These are phyloP conservation scores for Paralvinella palmiformis DNA, from an alignment of 1,140 invertebrate genomes.

Conservation along the genomic window DNA sequence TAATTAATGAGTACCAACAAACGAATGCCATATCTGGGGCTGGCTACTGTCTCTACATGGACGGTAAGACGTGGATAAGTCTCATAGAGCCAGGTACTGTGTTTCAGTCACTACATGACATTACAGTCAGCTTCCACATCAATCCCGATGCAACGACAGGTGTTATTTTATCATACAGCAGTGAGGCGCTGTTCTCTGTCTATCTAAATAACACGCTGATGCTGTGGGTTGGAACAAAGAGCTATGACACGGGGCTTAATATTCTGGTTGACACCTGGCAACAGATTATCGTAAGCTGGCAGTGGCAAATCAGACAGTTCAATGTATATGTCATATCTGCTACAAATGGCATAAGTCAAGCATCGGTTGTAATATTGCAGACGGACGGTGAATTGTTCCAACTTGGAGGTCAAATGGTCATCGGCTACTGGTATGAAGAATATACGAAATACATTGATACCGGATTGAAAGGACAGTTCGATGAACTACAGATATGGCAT, in stretches of 20 bases:
- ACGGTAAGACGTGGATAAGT: slow-evolving; percentile 1
- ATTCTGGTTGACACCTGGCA: neutral
- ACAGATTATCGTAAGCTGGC: neutral
- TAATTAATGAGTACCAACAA: too few relatives aligned
- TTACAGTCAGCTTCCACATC: neutral
- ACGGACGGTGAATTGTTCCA: slow-evolving; percentile 4
- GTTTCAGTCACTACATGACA: neutral
- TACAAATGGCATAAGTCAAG: neutral
- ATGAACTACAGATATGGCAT: slow-evolving; percentile 29
- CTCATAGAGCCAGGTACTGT: neutral
- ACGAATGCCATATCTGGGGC: neutral
- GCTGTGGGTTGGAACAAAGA: neutral
- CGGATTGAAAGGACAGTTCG: slow-evolving; percentile 25
- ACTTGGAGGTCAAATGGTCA: slow-evolving; percentile 21
- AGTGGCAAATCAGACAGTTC: neutral
- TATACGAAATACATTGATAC: slow-evolving; percentile 14
- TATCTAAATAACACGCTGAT: neutral
- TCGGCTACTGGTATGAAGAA: slow-evolving; percentile 25
- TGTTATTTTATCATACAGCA: neutral
- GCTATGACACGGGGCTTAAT: neutral
- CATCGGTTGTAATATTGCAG: too few relatives aligned
- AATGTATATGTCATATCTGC: neutral
- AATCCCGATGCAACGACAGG: neutral
- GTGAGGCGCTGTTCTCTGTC: neutral
- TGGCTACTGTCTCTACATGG: neutral